These are phyloP conservation scores for Steatocranus sp. DNA, from an alignment of 2,797 vertebrate species.

Conservation along the genomic window DNA sequence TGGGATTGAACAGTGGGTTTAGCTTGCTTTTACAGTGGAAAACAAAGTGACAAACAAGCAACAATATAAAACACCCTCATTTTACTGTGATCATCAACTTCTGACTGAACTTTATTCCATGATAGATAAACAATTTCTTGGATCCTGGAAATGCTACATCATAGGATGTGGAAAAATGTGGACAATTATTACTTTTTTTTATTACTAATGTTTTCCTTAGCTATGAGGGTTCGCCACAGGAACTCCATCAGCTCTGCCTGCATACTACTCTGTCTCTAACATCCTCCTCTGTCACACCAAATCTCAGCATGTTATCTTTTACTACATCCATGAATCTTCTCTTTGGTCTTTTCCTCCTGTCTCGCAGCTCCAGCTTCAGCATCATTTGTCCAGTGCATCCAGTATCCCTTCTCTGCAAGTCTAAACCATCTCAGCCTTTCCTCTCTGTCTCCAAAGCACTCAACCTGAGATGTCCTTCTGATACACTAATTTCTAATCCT, in stretches of 20 bases:
- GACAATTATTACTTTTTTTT: neutral
- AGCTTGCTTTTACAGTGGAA: neutral
- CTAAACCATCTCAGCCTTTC: neutral
- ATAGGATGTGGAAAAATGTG: neutral
- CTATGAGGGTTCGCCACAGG: neutral
- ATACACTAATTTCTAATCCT: neutral
- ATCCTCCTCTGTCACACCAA: neutral
- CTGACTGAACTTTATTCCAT: neutral
- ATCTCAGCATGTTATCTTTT: neutral
- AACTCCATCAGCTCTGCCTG: neutral
- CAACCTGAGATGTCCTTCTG: neutral
- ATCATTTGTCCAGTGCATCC: neutral
- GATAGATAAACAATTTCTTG: neutral
- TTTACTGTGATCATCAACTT: neutral
- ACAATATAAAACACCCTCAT: neutral
- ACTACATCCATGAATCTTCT: neutral
- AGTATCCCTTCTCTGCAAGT: neutral
- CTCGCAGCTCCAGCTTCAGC: neutral
- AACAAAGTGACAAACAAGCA: constrained; percentile 1
- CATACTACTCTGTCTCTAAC: neutral
- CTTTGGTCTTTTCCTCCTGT: neutral
- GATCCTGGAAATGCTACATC: neutral
- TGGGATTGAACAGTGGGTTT: neutral
- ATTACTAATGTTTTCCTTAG: neutral
- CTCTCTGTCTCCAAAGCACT: neutral